phyloP scores from a whole-genome alignment of 2,797 vertebrate genomes.

The Hemitrygon akajei region DNA sequence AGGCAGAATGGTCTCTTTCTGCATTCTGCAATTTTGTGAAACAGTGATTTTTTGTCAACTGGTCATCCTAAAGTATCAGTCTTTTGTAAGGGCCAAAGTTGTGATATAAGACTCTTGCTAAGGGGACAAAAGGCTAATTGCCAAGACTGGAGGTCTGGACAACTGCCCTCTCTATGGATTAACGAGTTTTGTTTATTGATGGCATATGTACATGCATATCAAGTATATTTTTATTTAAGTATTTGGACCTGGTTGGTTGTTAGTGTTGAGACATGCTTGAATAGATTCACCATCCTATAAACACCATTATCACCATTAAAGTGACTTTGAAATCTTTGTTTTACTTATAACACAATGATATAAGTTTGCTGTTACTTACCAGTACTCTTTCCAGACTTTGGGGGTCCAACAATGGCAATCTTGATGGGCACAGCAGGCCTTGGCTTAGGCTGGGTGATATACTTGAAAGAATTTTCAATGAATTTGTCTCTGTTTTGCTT shows the following conservation, averaged over 20 bases:
- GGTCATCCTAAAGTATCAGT: neutral
- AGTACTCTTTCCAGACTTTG: slow-evolving; percentile 91
- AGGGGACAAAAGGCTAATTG: neutral
- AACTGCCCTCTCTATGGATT: neutral
- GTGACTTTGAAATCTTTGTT: neutral
- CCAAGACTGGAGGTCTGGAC: neutral
- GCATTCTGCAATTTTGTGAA: too few species aligned
- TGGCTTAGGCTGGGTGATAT: slow-evolving; percentile 75
- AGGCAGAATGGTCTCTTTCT: too few species aligned
- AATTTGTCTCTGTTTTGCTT: slow-evolving; percentile 76
- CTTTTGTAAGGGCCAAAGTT: neutral
- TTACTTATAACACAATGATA: too few species aligned
- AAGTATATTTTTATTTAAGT: neutral
- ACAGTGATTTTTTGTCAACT: neutral
- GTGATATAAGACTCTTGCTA: neutral
- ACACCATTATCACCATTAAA: neutral
- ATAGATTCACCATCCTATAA: neutral
- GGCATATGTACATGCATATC: neutral
- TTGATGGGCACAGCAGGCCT: slow-evolving; percentile 65
- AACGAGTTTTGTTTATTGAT: neutral
- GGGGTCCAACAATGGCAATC: slow-evolving; percentile 77
- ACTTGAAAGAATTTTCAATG: slow-evolving; percentile 83
- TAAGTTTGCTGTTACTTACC: slow-evolving; percentile 53
- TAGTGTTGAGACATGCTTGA: neutral
- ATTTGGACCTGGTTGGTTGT: neutral